A percentile compares a stretch with the other conserved stretches of the same genome.
These are phyloP conservation scores for Nomada ruficornis DNA, from an alignment of 2,888 invertebrate genomes.

Conservation along the genomic window DNA sequence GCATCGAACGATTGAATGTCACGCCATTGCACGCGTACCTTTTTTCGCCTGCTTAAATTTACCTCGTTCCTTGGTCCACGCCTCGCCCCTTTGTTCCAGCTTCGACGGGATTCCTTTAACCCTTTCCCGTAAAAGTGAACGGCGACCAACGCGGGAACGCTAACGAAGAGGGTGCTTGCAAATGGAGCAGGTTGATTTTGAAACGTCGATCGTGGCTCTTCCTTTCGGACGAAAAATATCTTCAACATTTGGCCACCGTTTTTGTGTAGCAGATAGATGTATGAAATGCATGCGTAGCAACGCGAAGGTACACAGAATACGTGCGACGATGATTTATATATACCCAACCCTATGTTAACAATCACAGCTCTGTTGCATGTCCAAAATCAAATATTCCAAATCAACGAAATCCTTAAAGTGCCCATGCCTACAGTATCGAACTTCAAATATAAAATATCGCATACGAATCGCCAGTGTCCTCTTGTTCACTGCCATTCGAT, in stretches of 20 bases:
- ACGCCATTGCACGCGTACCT: constrained; percentile 61
- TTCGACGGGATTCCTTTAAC: background rate
- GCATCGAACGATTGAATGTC: constrained; percentile 71
- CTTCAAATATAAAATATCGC: too few relatives aligned
- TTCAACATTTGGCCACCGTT: too few relatives aligned
- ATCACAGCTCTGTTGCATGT: too few relatives aligned
- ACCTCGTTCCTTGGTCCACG: constrained; percentile 42
- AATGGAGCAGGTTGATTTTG: constrained; percentile 2
- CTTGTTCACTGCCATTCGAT: constrained; percentile 14
- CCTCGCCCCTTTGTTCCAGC: constrained; percentile 25
- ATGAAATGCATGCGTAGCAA: too few relatives aligned
- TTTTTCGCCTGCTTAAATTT: constrained; percentile 64
- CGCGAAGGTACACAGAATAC: too few relatives aligned
- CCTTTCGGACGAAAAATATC: background rate
- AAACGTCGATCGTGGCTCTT: too few relatives aligned
- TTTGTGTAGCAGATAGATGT: too few relatives aligned
- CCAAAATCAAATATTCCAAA: background rate
- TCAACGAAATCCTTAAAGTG: too few relatives aligned
- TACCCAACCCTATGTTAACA: too few relatives aligned
- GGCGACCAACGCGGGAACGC: background rate
- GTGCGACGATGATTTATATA: too few relatives aligned
- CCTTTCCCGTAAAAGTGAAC: constrained; percentile 26
- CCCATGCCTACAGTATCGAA: too few relatives aligned
- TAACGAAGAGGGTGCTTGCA: constrained; percentile 19
- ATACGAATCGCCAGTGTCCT: background rate